phyloP scores from a whole-genome alignment of 2,888 invertebrate genomes.

The Silvanus unidentatus region DNA sequence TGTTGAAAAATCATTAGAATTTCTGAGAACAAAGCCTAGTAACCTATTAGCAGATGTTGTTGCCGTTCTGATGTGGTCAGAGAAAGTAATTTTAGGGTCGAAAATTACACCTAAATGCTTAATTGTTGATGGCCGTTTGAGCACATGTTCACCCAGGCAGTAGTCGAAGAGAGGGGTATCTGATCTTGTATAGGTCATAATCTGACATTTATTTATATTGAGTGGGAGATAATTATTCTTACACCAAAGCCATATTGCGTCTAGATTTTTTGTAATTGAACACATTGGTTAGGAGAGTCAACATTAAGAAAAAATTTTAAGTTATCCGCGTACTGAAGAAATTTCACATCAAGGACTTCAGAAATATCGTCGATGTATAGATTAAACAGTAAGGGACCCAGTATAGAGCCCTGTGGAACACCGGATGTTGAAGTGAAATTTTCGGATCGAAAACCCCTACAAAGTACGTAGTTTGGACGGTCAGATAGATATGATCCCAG shows the following conservation, averaged over 20 bases:
- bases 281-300: not conserved
- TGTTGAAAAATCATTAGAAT: too few species aligned
- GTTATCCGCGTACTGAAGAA: not conserved
- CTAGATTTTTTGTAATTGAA: not conserved
- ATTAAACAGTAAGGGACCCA: not conserved
- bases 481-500: not conserved
- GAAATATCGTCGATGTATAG: not conserved
- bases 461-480: not conserved
- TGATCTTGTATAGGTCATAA: not conserved
- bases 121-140: not conserved
- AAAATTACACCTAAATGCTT: not conserved
- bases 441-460: not conserved
- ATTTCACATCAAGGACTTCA: not conserved
- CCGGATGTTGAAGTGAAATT: not conserved
- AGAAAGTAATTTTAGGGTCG: not conserved
- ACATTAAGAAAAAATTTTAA: not conserved
- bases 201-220: not conserved
- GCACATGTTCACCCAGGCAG: not conserved
- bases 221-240: not conserved
- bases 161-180: not conserved
- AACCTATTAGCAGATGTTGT: too few species aligned
- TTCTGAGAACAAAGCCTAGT: too few species aligned
- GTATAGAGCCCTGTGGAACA: not conserved
- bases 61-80: too few species aligned
- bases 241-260: not conserved